Base-by-base conservation (phyloP, 2,113 vertebrate genomes). In the Prochilodus magdalenae region DNA sequence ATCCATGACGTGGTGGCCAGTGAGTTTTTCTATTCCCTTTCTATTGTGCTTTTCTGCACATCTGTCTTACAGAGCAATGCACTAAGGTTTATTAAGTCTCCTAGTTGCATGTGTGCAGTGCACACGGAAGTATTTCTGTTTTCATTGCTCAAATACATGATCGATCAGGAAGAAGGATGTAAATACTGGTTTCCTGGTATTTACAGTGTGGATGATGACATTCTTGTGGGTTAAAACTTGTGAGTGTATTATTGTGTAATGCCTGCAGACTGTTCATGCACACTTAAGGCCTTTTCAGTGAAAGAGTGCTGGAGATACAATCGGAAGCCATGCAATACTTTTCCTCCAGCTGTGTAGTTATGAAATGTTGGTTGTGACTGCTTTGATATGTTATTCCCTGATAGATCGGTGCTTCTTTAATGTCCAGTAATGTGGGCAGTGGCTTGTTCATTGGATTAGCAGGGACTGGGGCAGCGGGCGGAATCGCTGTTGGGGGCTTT, bases 361-460 rank as follows among this genome's bases (percentile, higher is more conserved):
- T 44, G 40, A 44, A 44, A 7, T 4, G 4, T 44, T 1, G 5
- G 40, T 4, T 44, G 11, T 44, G 40, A 16, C 49, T 51, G 49
- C 16, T 51, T 16, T 51, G 15, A 51, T 51, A 51, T 51, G 0
- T 51, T 51, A 55, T 73, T 26, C 59, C 44, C 70, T 87, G 80
- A 79, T 92, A 98, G 98, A 99, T 99, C 0, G 97, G 97, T 72
- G 97, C 98, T 7, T 99, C 97, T 29, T 89, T 98, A 83, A 98
- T 99, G 97, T 98, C 97, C 73, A 98, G 95, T 86, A 97, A 99
- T 0, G 96, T 99, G 87, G 97, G 97, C 90, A 99, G 97, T 11
- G 96, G 97, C 2, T 89, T 98, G 16, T 96, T 99, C 88, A 94
- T 99, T 0, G 96, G 97, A 30, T 90, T 99, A 78, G 98, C 97